These are phyloP conservation scores for Apeltes quadracus DNA, from an alignment of 2,113 vertebrate genomes.

Conservation along the genomic window DNA sequence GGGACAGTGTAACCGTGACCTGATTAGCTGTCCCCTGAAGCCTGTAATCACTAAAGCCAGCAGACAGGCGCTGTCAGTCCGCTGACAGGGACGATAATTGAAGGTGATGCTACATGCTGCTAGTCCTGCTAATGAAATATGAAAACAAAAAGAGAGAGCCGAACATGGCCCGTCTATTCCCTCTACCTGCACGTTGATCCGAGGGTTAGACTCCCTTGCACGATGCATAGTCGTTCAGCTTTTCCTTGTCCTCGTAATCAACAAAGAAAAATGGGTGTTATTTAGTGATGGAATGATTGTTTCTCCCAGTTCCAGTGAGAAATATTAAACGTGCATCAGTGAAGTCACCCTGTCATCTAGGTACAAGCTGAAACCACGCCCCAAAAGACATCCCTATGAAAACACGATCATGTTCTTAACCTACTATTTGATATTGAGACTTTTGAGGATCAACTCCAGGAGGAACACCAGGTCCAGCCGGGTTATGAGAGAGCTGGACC, in stretches of 20 bases:
- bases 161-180: background rate
- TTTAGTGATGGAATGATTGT: background rate
- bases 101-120: conserved; percentile 68
- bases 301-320: conserved; percentile 1
- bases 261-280: background rate
- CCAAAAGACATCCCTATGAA: background rate
- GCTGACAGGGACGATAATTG: conserved; percentile 69
- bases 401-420: background rate
- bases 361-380: background rate
- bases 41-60: conserved; percentile 73
- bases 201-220: background rate
- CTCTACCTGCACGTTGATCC: background rate
- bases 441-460: background rate
- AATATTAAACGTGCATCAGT: background rate
- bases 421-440: background rate
- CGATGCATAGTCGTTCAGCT: background rate
- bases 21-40: conserved; percentile 75
- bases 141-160: conserved; percentile 56
- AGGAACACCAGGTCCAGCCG: background rate
- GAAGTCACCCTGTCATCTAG: background rate
- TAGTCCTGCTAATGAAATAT: conserved; percentile 65
- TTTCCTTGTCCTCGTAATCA: background rate
- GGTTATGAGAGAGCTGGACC: background rate
- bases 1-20: conserved; percentile 67
- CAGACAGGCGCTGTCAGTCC: conserved; percentile 55